Evolutionary conservation across 2,113 vertebrate species (phyloP).

Genomic region (Saccopteryx bilineata): DNA sequence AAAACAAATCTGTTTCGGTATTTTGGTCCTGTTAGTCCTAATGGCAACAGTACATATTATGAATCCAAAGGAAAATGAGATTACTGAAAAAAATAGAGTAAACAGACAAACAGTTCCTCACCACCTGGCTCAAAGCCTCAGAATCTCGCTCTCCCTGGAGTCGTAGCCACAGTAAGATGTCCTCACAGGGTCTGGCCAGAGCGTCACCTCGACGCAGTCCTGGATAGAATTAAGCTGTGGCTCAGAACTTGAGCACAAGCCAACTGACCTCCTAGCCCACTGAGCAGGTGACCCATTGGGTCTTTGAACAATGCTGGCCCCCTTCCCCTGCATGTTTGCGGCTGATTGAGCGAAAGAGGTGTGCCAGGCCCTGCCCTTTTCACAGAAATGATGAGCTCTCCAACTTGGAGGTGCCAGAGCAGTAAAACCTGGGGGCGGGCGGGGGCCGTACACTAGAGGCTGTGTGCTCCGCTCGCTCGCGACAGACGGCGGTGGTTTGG

Average conservation of each 20-base stretch:
- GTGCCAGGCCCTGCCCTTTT: background rate
- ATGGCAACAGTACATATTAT: background rate
- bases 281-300: background rate
- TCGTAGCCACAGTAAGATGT: fast-evolving
- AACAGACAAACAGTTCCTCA: fast-evolving
- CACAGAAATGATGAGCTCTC: background rate
- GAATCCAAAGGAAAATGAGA: background rate
- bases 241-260: no score
- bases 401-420: background rate
- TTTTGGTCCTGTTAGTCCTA: background rate
- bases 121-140: background rate
- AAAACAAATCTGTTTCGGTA: background rate
- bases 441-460: background rate
- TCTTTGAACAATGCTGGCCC: background rate
- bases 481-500: background rate
- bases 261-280: background rate
- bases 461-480: background rate
- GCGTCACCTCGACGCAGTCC: fast-evolving
- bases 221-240: background rate
- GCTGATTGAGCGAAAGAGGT: background rate
- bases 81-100: background rate
- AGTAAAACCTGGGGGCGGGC: background rate
- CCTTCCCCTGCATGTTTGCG: background rate
- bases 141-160: background rate
- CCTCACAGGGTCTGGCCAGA: background rate